Evolutionary conservation across 2,113 vertebrate genomes (phyloP), one percentile per base, ranked within the genome.

Genomic region (Tapirus terrestris): DNA sequence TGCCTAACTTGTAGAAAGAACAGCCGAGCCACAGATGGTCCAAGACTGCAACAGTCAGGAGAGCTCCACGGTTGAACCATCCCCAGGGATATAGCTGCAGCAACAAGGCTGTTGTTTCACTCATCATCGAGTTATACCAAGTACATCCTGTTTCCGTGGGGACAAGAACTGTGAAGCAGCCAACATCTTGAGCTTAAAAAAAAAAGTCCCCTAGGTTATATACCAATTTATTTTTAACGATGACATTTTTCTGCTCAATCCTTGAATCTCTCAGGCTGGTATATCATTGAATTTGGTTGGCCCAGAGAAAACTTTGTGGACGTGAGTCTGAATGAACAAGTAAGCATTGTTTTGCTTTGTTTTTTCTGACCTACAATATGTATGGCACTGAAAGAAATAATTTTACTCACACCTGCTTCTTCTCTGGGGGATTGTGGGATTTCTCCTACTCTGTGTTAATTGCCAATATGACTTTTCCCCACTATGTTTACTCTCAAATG

Each of bases 81-180:
- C 51, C 31, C 76, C 67, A 51, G 4, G n/a, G 23, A 70, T 25
- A 33, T 53, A 67, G 73, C 45, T 45, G 29, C 73, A 81, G 33
- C 29, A 17, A 1, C 8, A 0, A 21, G 14, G 13, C 5, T 3
- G 17, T 51, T 43, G 2, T 16, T 84, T 68, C 90, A 51, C 31
- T 88, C 3, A 7, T 6, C 36, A 6, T 9, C 17, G 16, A 61
- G 70, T 36, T 79, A 58, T 5, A 93, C 53, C 61, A 29, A 93
- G 61, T 43, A 70, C 63, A 92, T 86, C 68, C 65, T 92, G 68
- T 96, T 94, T 89, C 94, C 5, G 0, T 87, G 75, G 86, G 51
- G 89, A 96, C 56, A 91, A 95, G 48, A 93, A 43, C 29, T 89
- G 13, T 31, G 48, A 87, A 84, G 16, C 36, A 90, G 63, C 25